phyloP scores from a whole-genome alignment of 2,113 vertebrate species.

The Rhabdomys dilectus region DNA sequence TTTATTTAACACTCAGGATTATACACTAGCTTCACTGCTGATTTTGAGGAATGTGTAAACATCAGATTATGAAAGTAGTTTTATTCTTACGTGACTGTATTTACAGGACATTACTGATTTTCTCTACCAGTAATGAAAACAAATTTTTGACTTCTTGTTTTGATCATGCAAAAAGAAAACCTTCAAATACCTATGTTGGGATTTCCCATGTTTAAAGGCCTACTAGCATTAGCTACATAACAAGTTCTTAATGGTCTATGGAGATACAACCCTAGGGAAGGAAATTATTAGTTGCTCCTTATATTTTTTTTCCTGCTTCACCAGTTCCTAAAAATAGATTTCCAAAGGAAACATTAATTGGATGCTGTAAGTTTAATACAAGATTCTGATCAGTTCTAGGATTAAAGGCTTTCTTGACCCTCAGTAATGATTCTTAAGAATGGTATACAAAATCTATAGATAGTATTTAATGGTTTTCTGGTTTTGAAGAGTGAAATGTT shows the following conservation, averaged over 20 bases:
- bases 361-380: neutral
- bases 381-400: neutral
- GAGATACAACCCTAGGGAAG: neutral
- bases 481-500: slow-evolving; percentile 39
- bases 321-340: slow-evolving; percentile 37
- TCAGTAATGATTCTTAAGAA: neutral
- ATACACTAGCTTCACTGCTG: slow-evolving; percentile 4
- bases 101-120: slow-evolving; percentile 22
- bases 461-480: slow-evolving; percentile 20
- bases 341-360: neutral
- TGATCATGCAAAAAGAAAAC: neutral
- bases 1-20: neutral
- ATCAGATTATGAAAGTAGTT: slow-evolving; percentile 33
- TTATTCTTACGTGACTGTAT: neutral
- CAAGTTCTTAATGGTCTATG: neutral
- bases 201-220: neutral
- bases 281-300: neutral
- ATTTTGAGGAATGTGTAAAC: slow-evolving; percentile 14
- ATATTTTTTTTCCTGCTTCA: neutral
- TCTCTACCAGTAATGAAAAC: neutral
- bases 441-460: neutral
- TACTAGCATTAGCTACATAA: neutral
- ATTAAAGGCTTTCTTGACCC: neutral
- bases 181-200: neutral
- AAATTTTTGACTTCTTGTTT: neutral